A percentile compares a stretch with the other conserved stretches of the same genome.
These are phyloP conservation scores for Silurus asotus DNA, from an alignment of 2,113 vertebrate species.

Conservation along the genomic window DNA sequence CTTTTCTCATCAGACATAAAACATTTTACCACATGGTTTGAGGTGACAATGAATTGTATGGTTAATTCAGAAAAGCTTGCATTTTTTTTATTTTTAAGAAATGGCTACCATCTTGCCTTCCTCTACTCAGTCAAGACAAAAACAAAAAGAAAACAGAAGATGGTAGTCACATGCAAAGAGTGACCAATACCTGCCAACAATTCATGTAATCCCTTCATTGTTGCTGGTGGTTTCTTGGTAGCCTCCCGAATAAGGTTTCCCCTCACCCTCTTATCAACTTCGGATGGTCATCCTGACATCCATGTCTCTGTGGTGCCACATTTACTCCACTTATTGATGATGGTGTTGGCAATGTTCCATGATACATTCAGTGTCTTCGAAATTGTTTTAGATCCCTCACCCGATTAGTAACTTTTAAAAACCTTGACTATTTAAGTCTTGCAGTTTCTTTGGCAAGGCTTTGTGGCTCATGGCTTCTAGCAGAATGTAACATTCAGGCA, in stretches of 20 bases:
- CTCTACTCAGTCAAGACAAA: too few species aligned
- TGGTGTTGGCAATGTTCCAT: background rate
- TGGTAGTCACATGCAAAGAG: too few species aligned
- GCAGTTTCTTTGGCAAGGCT: background rate
- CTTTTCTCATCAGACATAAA: too few species aligned
- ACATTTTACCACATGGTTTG: too few species aligned
- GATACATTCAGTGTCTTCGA: background rate
- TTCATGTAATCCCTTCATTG: background rate
- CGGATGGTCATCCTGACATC: background rate
- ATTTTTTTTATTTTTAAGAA: too few species aligned
- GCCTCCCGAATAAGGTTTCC: background rate
- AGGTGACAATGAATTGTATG: too few species aligned
- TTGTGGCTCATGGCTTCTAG: background rate
- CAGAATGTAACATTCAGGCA: too few species aligned
- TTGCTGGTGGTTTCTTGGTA: background rate
- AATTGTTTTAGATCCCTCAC: background rate
- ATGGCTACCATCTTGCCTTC: too few species aligned
- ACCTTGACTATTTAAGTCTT: background rate
- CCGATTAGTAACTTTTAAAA: background rate
- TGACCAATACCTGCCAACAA: background rate
- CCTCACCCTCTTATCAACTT: background rate
- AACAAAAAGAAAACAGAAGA: too few species aligned
- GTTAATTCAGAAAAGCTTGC: too few species aligned
- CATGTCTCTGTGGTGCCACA: background rate
- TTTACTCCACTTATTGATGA: background rate